phyloP scores from a whole-genome alignment of 2,888 invertebrate species.

The Choristoneura rosaceana region DNA sequence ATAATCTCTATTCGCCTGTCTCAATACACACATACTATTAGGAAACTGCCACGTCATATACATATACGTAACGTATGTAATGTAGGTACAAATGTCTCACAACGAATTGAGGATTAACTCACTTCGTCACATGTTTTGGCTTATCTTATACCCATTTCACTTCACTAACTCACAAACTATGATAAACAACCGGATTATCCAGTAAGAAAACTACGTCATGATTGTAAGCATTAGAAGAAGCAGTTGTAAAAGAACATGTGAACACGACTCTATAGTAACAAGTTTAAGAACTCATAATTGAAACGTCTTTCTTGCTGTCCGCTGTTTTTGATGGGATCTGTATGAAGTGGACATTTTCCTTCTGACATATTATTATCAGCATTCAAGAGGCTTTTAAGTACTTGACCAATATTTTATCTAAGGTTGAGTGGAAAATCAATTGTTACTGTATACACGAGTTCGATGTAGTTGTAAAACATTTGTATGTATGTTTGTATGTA shows the following conservation, averaged over 20 bases:
- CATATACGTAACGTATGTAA: no score
- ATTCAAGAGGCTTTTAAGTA: conserved; percentile 22
- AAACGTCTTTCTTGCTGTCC: not conserved
- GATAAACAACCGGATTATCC: conserved; percentile 27
- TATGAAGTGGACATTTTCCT: conserved; percentile 45
- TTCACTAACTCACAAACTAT: conserved; percentile 14
- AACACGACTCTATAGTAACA: not conserved
- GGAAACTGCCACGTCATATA: no score
- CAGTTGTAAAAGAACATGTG: not conserved
- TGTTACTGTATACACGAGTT: no score
- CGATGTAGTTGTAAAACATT: no score
- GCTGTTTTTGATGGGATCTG: not conserved
- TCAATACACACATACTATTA: no score
- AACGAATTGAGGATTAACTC: not conserved
- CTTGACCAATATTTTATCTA: conserved; percentile 15
- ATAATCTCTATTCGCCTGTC: no score
- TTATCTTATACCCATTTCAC: conserved; percentile 14
- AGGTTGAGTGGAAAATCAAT: conserved; percentile 3
- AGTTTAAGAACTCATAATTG: not conserved
- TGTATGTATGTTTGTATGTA: no score
- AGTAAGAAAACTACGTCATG: conserved; percentile 9
- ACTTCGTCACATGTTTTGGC: conserved; percentile 20
- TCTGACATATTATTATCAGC: conserved; percentile 45
- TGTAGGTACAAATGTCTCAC: not conserved
- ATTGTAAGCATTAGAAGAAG: not conserved